Evolutionary conservation across 2,113 vertebrate species (phyloP), one percentile per base, ranked within the genome.

Genomic region (Desmodus rotundus): DNA sequence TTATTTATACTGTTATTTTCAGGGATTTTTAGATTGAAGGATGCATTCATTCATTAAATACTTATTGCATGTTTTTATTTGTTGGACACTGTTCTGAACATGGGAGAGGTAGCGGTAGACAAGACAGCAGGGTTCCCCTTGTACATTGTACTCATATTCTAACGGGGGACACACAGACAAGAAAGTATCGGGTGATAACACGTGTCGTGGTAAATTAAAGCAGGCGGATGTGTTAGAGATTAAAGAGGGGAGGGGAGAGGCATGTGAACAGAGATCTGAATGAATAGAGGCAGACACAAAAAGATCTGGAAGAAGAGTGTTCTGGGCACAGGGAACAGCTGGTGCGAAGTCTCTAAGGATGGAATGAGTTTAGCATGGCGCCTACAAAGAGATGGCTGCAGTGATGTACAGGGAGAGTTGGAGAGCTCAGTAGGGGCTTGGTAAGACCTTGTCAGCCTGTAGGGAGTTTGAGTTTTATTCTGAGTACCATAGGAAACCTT

Each of bases 391-490:
- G 50, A 24, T 19, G 52, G 38, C 19, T 20, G 36, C 85, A 81
- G 83, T 47, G 38, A 16, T 6, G 24, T 31, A 9, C 20, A 22
- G 65, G 50, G 22, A 31, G 47, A 38, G 33, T 43, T 20, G 17
- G 54, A 65, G 54, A 63, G n/a, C 4, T 43, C 2, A 1, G 12
- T 7, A 16, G 8, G 15, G 31, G 36, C 17, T 54, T 70, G 41
- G 8, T 43, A 65, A 61, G 11, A n/a, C 1, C 54, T 43, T 47
- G 5, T 4, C 31, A 54, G 47, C 28, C 26, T 17, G 7, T 33
- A 36, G 82, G 20, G 38, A 50, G 28, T 88, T 83, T 68, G 36
- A 88, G 22, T 88, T 95, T 68, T 67, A 58, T 31, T 76, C 77
- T 36, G 45, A 19, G 54, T 74, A 26, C 83, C 7, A 20, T 5